Evolutionary conservation across 2,888 invertebrate species (phyloP).

Genomic region (Amphipyra berbera): DNA sequence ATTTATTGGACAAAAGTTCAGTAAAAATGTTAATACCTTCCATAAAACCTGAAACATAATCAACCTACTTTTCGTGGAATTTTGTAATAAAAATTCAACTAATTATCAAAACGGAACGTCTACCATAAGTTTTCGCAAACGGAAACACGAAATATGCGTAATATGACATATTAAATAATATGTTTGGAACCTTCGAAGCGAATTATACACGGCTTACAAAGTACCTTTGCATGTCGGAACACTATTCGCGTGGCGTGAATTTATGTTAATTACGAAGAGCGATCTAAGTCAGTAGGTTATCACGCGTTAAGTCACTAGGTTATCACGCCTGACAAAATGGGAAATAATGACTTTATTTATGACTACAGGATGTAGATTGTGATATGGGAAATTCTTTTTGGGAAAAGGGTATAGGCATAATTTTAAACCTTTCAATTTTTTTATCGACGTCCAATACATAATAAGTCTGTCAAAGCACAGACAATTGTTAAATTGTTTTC

Average conservation of each 20-base stretch:
- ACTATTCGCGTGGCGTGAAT: constrained; percentile 33
- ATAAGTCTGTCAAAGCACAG: too few species aligned
- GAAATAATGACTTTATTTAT: constrained; percentile 6
- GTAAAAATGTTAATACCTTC: background rate
- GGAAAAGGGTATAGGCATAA: background rate
- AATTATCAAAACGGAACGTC: constrained; percentile 16
- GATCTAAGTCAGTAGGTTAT: constrained; percentile 38
- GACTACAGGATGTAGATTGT: background rate
- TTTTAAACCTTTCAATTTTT: background rate
- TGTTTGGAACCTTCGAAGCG: constrained; percentile 1
- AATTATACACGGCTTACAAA: constrained; percentile 2
- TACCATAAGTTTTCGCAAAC: background rate
- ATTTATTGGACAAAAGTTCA: background rate
- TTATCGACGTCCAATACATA: too few species aligned
- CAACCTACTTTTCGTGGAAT: background rate
- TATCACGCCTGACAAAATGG: constrained; percentile 17
- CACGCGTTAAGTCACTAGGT: constrained; percentile 31
- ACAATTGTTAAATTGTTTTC: too few species aligned
- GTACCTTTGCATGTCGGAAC: constrained; percentile 35
- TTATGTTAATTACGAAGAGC: constrained; percentile 21
- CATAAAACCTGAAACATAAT: background rate
- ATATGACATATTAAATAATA: constrained; percentile 14
- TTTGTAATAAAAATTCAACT: background rate
- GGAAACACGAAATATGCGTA: constrained; percentile 4
- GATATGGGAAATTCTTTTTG: background rate